A percentile compares a stretch with the other conserved stretches of the same genome.
Conservation (phyloP, 2,888 invertebrate genomes). For the Netelia melanura region DNA sequence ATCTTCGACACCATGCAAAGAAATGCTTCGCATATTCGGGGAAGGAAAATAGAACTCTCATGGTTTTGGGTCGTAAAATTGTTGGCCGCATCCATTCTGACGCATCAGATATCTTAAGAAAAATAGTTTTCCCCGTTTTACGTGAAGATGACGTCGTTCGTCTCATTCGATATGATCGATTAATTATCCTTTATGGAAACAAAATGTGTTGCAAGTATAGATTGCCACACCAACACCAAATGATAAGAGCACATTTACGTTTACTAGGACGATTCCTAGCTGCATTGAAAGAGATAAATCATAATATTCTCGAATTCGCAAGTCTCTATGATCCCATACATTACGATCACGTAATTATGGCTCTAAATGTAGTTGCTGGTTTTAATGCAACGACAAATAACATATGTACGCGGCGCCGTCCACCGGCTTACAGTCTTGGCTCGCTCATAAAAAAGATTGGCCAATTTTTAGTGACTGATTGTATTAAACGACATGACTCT, state of each 20-base stretch:
- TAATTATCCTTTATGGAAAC: slow-evolving; percentile 63
- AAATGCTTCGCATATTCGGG: slow-evolving; percentile 56
- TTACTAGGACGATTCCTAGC: background rate
- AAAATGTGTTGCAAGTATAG: slow-evolving; percentile 39
- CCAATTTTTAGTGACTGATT: background rate
- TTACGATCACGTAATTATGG: background rate
- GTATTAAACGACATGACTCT: background rate
- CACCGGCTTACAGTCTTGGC: background rate
- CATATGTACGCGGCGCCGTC: background rate
- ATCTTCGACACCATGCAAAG: slow-evolving; percentile 65
- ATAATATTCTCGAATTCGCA: background rate
- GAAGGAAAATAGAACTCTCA: background rate
- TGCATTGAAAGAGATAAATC: background rate
- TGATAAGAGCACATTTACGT: background rate
- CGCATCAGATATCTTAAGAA: slow-evolving; percentile 36
- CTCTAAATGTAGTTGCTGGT: background rate
- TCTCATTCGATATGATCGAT: slow-evolving; percentile 46
- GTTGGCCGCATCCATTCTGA: slow-evolving; percentile 61
- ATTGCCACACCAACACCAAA: background rate
- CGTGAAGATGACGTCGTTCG: too few species aligned
- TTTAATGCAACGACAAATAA: background rate
- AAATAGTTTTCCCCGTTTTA: too few species aligned
- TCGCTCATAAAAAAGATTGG: background rate
- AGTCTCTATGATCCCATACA: background rate
- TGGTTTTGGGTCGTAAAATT: slow-evolving; percentile 38